Percentiles rank a stretch among this genome's conserved stretches.
These are phyloP conservation scores for Melanotaenia pygmaea DNA, from an alignment of 2,797 vertebrate species.

Conservation along the genomic window DNA sequence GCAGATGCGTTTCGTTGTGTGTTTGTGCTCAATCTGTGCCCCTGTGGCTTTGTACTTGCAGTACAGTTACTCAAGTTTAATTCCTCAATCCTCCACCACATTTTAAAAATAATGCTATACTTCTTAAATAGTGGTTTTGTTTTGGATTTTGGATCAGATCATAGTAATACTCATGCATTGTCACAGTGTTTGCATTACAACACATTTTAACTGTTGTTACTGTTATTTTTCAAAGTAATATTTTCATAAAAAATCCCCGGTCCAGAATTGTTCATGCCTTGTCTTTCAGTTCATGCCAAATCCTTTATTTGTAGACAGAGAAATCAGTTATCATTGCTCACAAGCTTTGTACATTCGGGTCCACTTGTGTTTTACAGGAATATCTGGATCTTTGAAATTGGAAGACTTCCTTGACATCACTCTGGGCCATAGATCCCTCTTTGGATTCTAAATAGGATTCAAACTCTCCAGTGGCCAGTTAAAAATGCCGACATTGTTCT, in stretches of 20 bases:
- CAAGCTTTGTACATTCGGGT: not conserved
- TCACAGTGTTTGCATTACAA: not conserved
- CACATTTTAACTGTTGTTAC: not conserved
- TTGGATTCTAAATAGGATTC: not conserved
- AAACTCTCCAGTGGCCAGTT: not conserved
- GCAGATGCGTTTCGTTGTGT: slow-evolving; percentile 49
- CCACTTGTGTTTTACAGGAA: not conserved
- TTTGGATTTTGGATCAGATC: not conserved
- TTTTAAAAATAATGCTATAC: not conserved
- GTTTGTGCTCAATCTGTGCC: slow-evolving; percentile 14
- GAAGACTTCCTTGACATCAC: not conserved
- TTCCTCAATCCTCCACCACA: not conserved
- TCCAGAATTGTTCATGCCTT: not conserved
- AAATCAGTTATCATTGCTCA: not conserved
- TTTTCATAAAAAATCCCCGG: not conserved
- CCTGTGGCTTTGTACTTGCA: slow-evolving; percentile 18
- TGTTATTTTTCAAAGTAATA: not conserved
- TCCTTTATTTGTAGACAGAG: not conserved
- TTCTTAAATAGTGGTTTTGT: slow-evolving; percentile 4
- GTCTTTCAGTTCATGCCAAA: not conserved
- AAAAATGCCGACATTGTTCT: not conserved
- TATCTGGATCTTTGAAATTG: not conserved
- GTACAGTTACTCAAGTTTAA: slow-evolving; percentile 12
- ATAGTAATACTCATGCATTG: not conserved
- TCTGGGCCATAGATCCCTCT: not conserved